Percentiles rank a stretch among this genome's conserved stretches.
Evolutionary conservation across 2,888 invertebrate species (phyloP).

Genomic region (Mesoligia furuncula): DNA sequence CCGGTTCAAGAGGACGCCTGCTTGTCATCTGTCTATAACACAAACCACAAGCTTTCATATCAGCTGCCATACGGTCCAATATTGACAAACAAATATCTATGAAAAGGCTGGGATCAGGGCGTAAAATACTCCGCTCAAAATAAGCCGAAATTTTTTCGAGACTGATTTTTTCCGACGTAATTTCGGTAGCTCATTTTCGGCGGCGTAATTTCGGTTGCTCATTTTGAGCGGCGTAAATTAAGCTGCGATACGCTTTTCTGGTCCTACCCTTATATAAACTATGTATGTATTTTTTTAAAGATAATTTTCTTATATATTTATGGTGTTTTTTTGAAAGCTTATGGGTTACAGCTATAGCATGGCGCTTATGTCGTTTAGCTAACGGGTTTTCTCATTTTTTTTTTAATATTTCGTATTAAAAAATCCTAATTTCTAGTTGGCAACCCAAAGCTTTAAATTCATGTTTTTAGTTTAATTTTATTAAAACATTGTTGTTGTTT

Average conservation of each 20-base stretch:
- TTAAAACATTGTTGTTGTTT: conserved; percentile 45
- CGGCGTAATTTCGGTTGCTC: background rate
- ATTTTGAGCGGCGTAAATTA: conserved; percentile 23
- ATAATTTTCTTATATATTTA: conserved; percentile 56
- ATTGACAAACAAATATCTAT: conserved; percentile 81
- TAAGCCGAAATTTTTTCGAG: background rate
- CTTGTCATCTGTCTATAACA: conserved; percentile 65
- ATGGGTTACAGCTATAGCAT: conserved; percentile 86
- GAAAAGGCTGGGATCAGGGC: conserved; percentile 48
- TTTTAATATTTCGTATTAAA: conserved; percentile 58
- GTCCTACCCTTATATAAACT: conserved; percentile 34
- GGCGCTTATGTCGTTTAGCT: conserved; percentile 76
- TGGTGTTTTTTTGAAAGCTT: conserved; percentile 84
- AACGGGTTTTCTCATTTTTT: conserved; percentile 63
- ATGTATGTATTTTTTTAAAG: conserved; percentile 53
- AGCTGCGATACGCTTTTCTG: conserved; percentile 6
- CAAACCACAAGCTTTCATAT: conserved; percentile 87
- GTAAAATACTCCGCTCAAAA: conserved; percentile 28
- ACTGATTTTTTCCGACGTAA: background rate
- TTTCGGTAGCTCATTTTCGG: background rate
- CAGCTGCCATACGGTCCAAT: conserved; percentile 85
- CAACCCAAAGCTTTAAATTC: conserved; percentile 82
- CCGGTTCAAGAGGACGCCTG: conserved; percentile 54
- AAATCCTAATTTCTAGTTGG: conserved; percentile 73
- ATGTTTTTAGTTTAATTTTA: conserved; percentile 53